These are phyloP conservation scores for Orchestia grillus DNA, from an alignment of 1,140 invertebrate species.

Conservation along the genomic window DNA sequence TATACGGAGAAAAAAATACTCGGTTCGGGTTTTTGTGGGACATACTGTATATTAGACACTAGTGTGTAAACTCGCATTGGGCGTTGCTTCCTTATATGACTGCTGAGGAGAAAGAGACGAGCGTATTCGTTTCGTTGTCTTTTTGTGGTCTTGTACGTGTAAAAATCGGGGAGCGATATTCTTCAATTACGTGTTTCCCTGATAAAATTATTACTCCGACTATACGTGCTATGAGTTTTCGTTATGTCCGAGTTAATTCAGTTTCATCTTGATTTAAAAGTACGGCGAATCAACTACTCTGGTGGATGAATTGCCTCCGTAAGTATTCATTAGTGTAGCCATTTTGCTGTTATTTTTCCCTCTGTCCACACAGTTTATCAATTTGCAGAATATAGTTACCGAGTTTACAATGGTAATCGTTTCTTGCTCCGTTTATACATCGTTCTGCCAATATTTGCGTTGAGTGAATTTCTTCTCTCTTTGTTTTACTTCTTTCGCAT, in stretches of 20 bases:
- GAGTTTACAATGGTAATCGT: background rate
- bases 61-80: too few species aligned
- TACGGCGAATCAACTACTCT: background rate
- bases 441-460: background rate
- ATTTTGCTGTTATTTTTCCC: background rate
- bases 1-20: too few species aligned
- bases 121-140: background rate
- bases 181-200: too few species aligned
- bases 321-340: background rate
- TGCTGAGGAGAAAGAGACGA: background rate
- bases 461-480: background rate
- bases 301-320: background rate
- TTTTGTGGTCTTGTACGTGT: too few species aligned
- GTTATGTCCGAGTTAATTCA: too few species aligned
- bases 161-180: too few species aligned
- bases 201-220: too few species aligned
- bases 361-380: background rate
- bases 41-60: too few species aligned
- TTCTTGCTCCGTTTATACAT: background rate
- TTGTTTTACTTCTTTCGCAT: background rate
- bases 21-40: too few species aligned
- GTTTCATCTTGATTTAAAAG: background rate
- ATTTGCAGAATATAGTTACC: background rate
- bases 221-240: too few species aligned
- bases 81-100: too few species aligned